Evolutionary conservation across 2,113 vertebrate species (phyloP), one percentile per base, ranked within the genome.

Genomic region (Athene cunicularia): DNA sequence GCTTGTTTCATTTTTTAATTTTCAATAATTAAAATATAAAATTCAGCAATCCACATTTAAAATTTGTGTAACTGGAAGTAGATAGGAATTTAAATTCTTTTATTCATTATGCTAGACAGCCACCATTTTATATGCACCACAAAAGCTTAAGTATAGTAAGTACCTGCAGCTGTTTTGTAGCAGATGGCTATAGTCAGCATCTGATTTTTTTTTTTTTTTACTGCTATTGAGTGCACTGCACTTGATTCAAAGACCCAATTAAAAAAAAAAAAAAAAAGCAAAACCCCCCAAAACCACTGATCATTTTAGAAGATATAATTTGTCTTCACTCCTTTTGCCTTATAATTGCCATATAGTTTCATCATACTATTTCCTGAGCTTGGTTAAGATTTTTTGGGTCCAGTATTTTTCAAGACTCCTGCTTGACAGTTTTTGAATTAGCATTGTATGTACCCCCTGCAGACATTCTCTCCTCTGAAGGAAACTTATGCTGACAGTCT

Each of bases 131-230:
- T 41, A 84, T 80, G 82, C 68, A 94, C 24, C 71, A 90, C 81
- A 86, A 71, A 77, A 93, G 55, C 85, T 88, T 82, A 90, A 90
- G 90, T 93, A 66, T 10, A 80, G 74, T 86, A 95, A 94, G 81
- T 80, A 96, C 58, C 66, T 93, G 86, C 94, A 97, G 94, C 94
- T 97, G 86, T 89, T 95, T 92, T 53, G 73, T 64, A 92, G 70
- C 96, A 97, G 93, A 97, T 97, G 93, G 87, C 90, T 82, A 50
- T 30, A 92, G 92, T 95, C 79, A 97, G 73, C 8, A 6, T 62
- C 59, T 68, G 81, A 90, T 32, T 60, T 37, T 90, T 30, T 93
- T 88, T 37, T 72, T 91, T 70, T 56, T 92, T 94, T 49, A 80
- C 28, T 86, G 22, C 28, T 88, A 67, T 68, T 2, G 32, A 91